Evolutionary conservation across 2,797 vertebrate genomes (phyloP).

Genomic region (Rhincodon typus): DNA sequence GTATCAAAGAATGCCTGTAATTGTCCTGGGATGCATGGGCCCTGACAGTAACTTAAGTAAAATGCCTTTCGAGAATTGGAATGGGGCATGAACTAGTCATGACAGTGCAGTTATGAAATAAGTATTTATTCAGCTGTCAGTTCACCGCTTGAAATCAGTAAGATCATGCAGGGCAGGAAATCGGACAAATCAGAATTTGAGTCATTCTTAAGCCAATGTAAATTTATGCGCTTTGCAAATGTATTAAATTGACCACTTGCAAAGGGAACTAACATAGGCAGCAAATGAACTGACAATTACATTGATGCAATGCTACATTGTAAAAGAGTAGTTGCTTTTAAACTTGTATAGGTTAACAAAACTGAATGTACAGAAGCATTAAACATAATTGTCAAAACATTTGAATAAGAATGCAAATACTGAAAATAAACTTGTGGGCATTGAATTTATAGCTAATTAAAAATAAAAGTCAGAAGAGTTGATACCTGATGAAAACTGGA

Average conservation of each 20-base stretch:
- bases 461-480: neutral
- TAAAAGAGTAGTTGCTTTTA: neutral
- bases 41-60: conserved; percentile 27
- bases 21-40: neutral
- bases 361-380: neutral
- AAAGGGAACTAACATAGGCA: too few species aligned
- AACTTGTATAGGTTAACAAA: neutral
- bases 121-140: conserved; percentile 56
- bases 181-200: conserved; percentile 39
- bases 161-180: conserved; percentile 44
- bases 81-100: neutral
- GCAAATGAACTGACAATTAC: neutral
- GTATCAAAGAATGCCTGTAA: neutral
- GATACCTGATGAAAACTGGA: neutral
- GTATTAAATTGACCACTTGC: neutral
- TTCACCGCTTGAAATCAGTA: conserved; percentile 44
- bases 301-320: neutral
- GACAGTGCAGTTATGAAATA: conserved; percentile 51
- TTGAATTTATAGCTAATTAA: conserved; percentile 3
- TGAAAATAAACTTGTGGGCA: conserved; percentile 26
- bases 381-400: neutral
- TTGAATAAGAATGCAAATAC: conserved; percentile 38
- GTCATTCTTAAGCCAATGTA: conserved; percentile 41
- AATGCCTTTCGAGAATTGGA: conserved; percentile 41
- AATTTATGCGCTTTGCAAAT: conserved; percentile 38